phyloP scores from a whole-genome alignment of 2,888 invertebrate species.

The Vesta saturnalis region DNA sequence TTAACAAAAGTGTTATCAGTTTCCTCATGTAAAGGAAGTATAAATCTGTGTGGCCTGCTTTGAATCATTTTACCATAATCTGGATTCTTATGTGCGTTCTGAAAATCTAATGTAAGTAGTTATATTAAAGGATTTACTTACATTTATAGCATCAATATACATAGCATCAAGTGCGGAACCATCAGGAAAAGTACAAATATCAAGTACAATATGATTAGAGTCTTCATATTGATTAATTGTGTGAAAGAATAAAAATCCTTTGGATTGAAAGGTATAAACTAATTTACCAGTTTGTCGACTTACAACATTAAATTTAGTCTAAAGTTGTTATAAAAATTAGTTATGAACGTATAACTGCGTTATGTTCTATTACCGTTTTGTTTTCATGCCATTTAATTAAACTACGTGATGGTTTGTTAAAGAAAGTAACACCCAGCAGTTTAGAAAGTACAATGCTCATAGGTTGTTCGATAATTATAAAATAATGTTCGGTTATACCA shows the following conservation, averaged over 20 bases:
- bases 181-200: slow-evolving; percentile 85
- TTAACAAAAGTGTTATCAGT: slow-evolving; percentile 39
- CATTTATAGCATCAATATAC: slow-evolving; percentile 84
- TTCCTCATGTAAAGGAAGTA: slow-evolving; percentile 69
- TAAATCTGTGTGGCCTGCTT: slow-evolving; percentile 79
- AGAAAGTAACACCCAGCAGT: not conserved
- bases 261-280: slow-evolving; percentile 67
- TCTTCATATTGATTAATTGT: slow-evolving; percentile 85
- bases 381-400: not conserved
- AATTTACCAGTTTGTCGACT: slow-evolving; percentile 67
- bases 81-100: slow-evolving; percentile 82
- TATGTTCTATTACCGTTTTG: not conserved
- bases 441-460: too few species aligned
- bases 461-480: not conserved
- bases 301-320: slow-evolving; percentile 68
- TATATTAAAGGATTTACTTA: slow-evolving; percentile 52
- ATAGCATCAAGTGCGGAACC: slow-evolving; percentile 86
- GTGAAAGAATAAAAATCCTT: slow-evolving; percentile 85
- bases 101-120: slow-evolving; percentile 15
- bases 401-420: not conserved
- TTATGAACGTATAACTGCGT: too few species aligned
- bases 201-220: slow-evolving; percentile 73
- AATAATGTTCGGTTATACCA: slow-evolving; percentile 58
- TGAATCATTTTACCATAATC: slow-evolving; percentile 85
- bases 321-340: slow-evolving; percentile 45